Conservation (phyloP, 2,888 invertebrate genomes). For the Campoplex capitator region DNA sequence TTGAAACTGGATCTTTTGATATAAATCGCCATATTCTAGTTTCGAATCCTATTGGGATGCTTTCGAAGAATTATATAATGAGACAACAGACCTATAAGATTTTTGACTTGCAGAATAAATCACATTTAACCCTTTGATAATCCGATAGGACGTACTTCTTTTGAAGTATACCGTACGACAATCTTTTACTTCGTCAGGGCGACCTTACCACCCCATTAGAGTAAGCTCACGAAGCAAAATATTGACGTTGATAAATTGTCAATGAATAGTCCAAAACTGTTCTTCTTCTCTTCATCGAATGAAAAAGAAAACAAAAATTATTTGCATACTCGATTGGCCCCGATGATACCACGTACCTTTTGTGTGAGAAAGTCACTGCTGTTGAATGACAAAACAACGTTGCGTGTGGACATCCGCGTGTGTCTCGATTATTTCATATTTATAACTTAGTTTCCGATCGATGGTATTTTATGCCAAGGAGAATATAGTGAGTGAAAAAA, state of each 20-base stretch:
- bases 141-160: neutral
- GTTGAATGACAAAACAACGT: constrained; percentile 40
- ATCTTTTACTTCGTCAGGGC: neutral
- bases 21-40: too few relatives aligned
- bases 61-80: neutral
- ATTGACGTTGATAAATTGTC: constrained; percentile 3
- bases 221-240: neutral
- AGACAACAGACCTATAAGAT: neutral
- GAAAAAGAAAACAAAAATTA: constrained; percentile 10
- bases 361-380: constrained; percentile 57
- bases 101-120: neutral
- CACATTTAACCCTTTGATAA: neutral
- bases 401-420: constrained; percentile 35
- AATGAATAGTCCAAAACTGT: neutral
- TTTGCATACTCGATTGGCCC: constrained; percentile 18
- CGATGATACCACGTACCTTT: constrained; percentile 27
- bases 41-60: neutral
- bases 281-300: neutral
- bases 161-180: neutral
- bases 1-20: neutral
- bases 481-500: constrained; percentile 61
- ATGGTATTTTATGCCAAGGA: constrained; percentile 54
- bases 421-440: constrained; percentile 61
- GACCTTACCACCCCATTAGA: neutral
- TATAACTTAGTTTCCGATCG: constrained; percentile 57